Percentiles rank a stretch among this genome's conserved stretches.
phyloP scores from a whole-genome alignment of 2,888 invertebrate genomes.

The Pasiphila rectangulata region DNA sequence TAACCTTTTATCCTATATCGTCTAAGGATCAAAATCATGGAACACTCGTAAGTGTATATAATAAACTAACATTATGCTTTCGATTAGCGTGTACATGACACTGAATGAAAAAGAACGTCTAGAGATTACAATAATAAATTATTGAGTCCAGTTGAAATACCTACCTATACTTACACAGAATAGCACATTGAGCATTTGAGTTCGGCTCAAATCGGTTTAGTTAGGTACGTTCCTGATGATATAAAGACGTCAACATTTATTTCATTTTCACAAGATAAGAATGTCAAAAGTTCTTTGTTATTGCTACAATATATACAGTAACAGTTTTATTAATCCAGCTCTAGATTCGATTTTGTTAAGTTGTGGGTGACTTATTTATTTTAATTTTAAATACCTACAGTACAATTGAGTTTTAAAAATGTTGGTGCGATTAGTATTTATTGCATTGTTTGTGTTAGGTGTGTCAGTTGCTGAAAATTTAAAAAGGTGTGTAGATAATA shows the following conservation, averaged over 20 bases:
- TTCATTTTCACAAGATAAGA: constrained; percentile 53
- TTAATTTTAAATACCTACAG: neutral
- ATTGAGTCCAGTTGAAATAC: too few relatives aligned
- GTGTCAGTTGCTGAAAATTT: constrained; percentile 4
- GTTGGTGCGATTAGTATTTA: constrained; percentile 14
- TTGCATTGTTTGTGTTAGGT: constrained; percentile 14
- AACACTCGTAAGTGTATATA: too few relatives aligned
- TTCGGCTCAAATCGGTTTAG: too few relatives aligned
- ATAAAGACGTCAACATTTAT: constrained; percentile 57
- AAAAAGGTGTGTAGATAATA: neutral
- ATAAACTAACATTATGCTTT: too few relatives aligned
- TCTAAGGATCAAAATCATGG: too few relatives aligned
- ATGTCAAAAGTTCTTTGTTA: constrained; percentile 56
- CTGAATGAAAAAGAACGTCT: too few relatives aligned
- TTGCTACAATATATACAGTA: neutral
- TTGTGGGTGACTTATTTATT: neutral
- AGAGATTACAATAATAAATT: too few relatives aligned
- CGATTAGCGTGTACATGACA: too few relatives aligned
- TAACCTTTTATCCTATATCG: too few relatives aligned
- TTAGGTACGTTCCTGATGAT: too few relatives aligned
- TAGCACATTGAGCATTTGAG: too few relatives aligned
- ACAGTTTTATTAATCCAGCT: neutral
- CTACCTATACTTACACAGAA: too few relatives aligned
- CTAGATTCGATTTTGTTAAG: constrained; percentile 4
- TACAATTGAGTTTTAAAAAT: constrained; percentile 1